These are phyloP conservation scores for Steromphala cineraria DNA, from an alignment of 2,888 invertebrate genomes.

Conservation along the genomic window DNA sequence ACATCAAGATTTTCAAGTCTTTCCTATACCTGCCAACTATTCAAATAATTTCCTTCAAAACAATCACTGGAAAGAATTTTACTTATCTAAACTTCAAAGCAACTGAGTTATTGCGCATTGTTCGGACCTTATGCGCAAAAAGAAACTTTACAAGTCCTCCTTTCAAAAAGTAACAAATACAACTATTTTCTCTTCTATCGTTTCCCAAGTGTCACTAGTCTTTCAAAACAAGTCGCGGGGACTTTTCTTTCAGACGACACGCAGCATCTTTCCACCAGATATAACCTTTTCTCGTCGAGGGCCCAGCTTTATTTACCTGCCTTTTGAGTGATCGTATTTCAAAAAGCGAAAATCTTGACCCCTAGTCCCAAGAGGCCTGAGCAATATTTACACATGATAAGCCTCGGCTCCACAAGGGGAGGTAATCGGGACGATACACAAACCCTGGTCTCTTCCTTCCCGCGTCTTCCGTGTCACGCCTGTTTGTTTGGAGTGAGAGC, in stretches of 20 bases:
- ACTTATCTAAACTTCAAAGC: no score
- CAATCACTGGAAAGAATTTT: no score
- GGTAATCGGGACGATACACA: background rate
- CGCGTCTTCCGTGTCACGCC: background rate
- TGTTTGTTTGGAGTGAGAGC: background rate
- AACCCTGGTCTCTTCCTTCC: background rate
- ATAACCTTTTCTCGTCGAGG: background rate
- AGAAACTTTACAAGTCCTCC: background rate
- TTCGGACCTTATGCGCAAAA: background rate
- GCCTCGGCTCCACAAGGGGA: background rate
- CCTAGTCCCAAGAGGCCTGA: background rate
- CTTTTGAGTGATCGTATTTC: conserved; percentile 5
- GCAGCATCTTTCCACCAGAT: background rate
- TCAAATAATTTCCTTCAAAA: no score
- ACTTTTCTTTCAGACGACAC: conserved; percentile 1
- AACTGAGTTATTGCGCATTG: no score
- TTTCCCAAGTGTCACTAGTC: background rate
- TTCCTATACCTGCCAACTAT: no score
- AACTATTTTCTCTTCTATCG: background rate
- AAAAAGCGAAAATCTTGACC: conserved; percentile 6
- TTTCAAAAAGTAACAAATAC: background rate
- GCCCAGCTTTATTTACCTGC: background rate
- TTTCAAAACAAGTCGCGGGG: background rate
- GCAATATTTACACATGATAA: background rate
- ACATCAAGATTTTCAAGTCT: no score